Evolutionary conservation across 2,888 invertebrate genomes (phyloP).

Genomic region (Nasonia oneida): DNA sequence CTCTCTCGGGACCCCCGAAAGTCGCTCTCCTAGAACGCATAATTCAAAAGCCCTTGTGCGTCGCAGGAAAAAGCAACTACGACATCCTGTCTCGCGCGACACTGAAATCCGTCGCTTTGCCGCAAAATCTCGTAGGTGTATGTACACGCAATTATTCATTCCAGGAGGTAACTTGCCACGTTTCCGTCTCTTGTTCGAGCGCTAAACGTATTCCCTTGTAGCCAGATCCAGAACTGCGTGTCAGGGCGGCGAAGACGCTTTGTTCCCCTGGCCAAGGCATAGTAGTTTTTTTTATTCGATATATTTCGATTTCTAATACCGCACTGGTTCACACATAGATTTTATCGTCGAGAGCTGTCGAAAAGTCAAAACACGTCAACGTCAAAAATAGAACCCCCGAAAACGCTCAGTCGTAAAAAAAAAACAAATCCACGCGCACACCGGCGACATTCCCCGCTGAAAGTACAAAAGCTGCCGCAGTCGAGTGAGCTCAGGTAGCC

Average conservation of each 20-base stretch:
- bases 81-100: slow-evolving; percentile 46
- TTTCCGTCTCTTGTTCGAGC: slow-evolving; percentile 67
- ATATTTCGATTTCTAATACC: not conserved
- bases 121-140: slow-evolving; percentile 45
- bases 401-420: not conserved
- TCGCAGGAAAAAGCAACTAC: slow-evolving; percentile 45
- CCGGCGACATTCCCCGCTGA: not conserved
- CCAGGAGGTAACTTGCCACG: slow-evolving; percentile 69
- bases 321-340: too few relatives aligned
- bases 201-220: slow-evolving; percentile 26
- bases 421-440: not conserved
- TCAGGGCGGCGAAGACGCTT: not conserved
- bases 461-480: slow-evolving; percentile 5
- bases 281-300: not conserved
- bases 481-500: slow-evolving; percentile 18
- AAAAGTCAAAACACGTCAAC: too few relatives aligned
- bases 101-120: slow-evolving; percentile 60
- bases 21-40: slow-evolving; percentile 44
- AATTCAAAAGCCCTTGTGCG: slow-evolving; percentile 41
- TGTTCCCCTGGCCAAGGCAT: not conserved
- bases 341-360: too few relatives aligned
- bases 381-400: not conserved
- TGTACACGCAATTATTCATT: slow-evolving; percentile 68
- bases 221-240: not conserved
- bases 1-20: not conserved